Conservation (phyloP, 2,888 invertebrate genomes). For the Monochamus alternatus region DNA sequence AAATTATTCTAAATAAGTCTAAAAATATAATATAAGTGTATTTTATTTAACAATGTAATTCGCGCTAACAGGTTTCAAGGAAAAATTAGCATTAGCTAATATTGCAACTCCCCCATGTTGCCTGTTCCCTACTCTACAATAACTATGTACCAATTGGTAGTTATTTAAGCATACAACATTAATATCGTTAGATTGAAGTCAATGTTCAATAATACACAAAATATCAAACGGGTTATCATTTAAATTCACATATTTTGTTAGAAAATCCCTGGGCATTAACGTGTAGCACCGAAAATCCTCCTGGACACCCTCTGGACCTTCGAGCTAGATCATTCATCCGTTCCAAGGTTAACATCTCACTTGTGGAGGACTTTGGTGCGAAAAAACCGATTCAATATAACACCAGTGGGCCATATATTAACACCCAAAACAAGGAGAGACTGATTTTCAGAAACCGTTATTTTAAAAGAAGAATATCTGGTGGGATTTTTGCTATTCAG, state of each 20-base stretch:
- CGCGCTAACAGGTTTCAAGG: not conserved
- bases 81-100: not conserved
- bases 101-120: not conserved
- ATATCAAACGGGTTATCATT: not conserved
- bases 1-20: no score
- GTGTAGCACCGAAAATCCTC: not conserved
- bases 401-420: not conserved
- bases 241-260: not conserved
- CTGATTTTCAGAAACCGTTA: not conserved
- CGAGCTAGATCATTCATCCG: not conserved
- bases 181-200: not conserved
- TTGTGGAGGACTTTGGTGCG: not conserved
- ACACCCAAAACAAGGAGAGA: not conserved
- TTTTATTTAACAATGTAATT: no score
- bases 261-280: not conserved
- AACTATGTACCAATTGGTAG: not conserved
- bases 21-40: no score
- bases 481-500: not conserved
- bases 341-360: not conserved
- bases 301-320: not conserved
- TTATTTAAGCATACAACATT: not conserved
- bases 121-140: not conserved
- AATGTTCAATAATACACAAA: constrained; percentile 3
- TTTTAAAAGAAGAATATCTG: not conserved
- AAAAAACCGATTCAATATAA: not conserved